Evolutionary conservation across 2,113 vertebrate genomes (phyloP), one percentile per base, ranked within the genome.

Genomic region (Anser cygnoides): DNA sequence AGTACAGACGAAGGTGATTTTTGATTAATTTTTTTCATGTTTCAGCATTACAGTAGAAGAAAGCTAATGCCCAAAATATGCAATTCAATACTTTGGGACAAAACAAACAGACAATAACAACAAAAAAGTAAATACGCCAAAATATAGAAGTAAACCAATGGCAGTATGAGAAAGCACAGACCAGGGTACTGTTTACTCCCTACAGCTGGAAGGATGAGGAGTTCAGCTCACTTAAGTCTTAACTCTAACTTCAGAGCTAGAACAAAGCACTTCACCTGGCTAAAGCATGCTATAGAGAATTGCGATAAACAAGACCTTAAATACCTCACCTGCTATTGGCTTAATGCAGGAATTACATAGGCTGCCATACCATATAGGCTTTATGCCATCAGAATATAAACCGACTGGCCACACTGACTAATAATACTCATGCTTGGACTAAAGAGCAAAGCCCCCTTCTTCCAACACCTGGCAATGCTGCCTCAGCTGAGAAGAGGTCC

Each of bases 291-390:
- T 4, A 12, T 1, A 59, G 29, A 65, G 4, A 57, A 52, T 5
- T 63, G 0, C 0, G 1, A 25, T 9, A 31, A 10, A 59, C 3
- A 20, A 28, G 6, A 43, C 29, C 2, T 0, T 5, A 81, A 58
- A 21, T 7, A 79, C 5, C 28, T 31, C 10, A 87, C 61, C 1
- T 1, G 41, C 29, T 75, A 49, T 3, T 12, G 21, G 25, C 28
- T 5, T 39, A 75, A 75, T 5, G 28, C 18, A 66, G 6, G 5
- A 61, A 52, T 33, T 43, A 22, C 13, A 58, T 0, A 44, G 35
- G 11, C 2, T 79, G 18, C 18, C 6, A 43, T 2, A 39, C 26
- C 41, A 59, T 18, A 46, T 7, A 50, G 37, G 17, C 26, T 73
- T 87, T 52, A 2, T 11, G 33, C 13, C 13, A 74, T 28, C 3